Base-by-base conservation (phyloP, 2,797 vertebrate genomes). In the Crax fasciolata region DNA sequence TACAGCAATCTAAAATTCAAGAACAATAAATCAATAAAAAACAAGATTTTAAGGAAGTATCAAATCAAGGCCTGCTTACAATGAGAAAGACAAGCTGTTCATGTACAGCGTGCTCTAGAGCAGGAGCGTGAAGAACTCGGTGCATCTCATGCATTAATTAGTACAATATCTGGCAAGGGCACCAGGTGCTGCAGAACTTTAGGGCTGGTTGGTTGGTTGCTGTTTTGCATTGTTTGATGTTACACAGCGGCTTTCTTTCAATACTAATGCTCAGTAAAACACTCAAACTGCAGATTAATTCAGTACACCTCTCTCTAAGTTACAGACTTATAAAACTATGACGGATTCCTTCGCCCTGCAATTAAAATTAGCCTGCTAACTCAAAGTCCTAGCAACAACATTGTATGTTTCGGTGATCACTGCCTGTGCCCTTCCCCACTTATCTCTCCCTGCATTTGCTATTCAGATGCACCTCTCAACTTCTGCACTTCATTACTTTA, bases 1-100 rank as follows among this genome's bases (percentile, higher is more conserved):
- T 51, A 99, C 99, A 87, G 99, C 99, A 97, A 99, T 99, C 99
- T 99, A 96, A 75, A 96, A 83, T 6, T 15, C 30, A 95, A 87
- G 49, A 78, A 79, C 11, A 59, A 35, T 1, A 32, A 63, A 59
- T 48, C 6, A 19, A 71, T 6, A 28, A 65, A 71, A 87, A 86
- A 39, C 68, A 66, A 67, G 25, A 82, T n/a, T 13, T 38, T 30
- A 67, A 84, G 61, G 23, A 55, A 44, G 9, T 21, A 74, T 61
- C 32, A 87, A 92, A 86, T 44, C 20, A 81, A 89, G 78, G 27
- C 14, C 55, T 84, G 25, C 27, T 75, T 73, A 46, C 25, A 66
- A 25, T 11, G 18, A 27, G 48, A 83, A 87, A 68, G 17, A 52
- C 52, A 85, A 88, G 35, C 35, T 77, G 81, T 51, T 39, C 51